Conservation (phyloP, 2,797 vertebrate species). For the Tenualosa thibaudeaui region DNA sequence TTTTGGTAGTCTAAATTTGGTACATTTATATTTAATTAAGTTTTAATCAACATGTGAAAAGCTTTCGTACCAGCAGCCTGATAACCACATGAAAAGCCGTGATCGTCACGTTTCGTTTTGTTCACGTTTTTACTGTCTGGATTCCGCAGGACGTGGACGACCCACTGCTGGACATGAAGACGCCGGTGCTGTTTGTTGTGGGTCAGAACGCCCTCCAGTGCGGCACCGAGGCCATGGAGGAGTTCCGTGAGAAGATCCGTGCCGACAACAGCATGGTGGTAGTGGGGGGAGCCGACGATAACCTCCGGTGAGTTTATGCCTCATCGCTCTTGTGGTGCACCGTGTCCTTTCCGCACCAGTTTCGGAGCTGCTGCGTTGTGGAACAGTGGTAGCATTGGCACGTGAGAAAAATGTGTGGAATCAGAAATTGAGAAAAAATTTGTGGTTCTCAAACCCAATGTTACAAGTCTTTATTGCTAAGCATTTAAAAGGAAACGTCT, state of each 20-base stretch:
- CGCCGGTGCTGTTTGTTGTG: slow-evolving; percentile 92
- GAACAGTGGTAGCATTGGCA: too few species aligned
- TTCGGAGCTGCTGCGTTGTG: too few species aligned
- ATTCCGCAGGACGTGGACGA: slow-evolving; percentile 90
- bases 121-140: background rate
- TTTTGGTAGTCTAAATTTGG: background rate
- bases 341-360: too few species aligned
- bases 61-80: background rate
- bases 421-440: too few species aligned
- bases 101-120: background rate
- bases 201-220: slow-evolving; percentile 95
- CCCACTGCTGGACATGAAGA: slow-evolving; percentile 96
- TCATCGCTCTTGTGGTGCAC: background rate
- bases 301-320: slow-evolving; percentile 82
- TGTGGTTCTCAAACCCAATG: too few species aligned
- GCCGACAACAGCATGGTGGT: slow-evolving; percentile 97
- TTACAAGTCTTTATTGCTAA: too few species aligned
- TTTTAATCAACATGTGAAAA: background rate
- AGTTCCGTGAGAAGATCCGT: slow-evolving; percentile 93
- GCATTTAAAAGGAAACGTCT: too few species aligned
- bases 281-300: slow-evolving; percentile 94
- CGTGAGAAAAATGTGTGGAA: too few species aligned
- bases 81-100: background rate
- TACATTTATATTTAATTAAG: background rate
- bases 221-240: slow-evolving; percentile 91